These are phyloP conservation scores for Drosophila willistoni DNA, from an alignment of 1,140 invertebrate species.

Conservation along the genomic window DNA sequence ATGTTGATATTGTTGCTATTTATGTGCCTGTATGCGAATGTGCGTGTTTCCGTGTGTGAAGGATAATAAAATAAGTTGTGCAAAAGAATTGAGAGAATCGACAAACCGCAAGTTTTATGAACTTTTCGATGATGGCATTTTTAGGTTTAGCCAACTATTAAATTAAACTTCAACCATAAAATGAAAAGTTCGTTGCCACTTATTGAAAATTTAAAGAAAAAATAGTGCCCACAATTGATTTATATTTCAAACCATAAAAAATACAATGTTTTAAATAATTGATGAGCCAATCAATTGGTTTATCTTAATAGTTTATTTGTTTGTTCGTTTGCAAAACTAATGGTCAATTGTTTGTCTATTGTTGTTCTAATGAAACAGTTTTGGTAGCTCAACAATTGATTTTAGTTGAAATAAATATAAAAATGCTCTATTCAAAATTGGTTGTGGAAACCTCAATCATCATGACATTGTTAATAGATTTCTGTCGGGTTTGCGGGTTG, in stretches of 20 bases:
- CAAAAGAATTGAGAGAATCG: slow-evolving; percentile 33
- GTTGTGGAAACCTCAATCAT: no score
- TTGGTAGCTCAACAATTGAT: no score
- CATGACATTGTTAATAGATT: no score
- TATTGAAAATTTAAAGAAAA: neutral
- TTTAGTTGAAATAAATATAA: no score
- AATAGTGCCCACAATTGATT: no score
- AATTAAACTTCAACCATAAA: neutral
- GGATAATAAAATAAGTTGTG: slow-evolving; percentile 61
- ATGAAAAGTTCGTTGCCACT: neutral
- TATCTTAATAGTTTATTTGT: no score
- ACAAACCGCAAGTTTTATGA: slow-evolving; percentile 37
- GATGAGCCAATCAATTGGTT: neutral
- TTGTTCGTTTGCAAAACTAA: no score
- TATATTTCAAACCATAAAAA: no score
- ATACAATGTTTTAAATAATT: no score
- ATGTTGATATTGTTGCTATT: neutral
- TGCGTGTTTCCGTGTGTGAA: neutral
- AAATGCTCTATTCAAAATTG: no score
- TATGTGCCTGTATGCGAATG: neutral
- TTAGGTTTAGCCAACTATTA: neutral
- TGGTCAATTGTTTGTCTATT: neutral
- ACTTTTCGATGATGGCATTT: slow-evolving; percentile 13
- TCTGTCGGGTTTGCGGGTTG: no score
- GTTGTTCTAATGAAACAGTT: no score